A percentile compares a stretch with the other conserved stretches of the same genome.
Evolutionary conservation across 2,797 vertebrate genomes (phyloP).

Genomic region (Nannoperca australis): DNA sequence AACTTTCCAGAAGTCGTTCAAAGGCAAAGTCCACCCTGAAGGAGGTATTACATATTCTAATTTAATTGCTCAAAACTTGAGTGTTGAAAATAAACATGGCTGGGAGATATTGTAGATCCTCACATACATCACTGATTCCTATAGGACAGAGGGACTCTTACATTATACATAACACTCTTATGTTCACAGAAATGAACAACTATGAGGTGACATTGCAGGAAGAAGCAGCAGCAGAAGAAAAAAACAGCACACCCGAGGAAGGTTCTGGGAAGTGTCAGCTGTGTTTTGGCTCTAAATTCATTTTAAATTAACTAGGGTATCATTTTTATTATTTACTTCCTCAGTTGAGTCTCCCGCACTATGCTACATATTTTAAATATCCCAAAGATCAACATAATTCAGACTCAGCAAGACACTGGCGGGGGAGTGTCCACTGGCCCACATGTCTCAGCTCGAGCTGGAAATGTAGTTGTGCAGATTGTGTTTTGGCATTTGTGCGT

Average conservation of each 20-base stretch:
- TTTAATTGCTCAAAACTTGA: conserved; percentile 38
- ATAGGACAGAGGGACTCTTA: not conserved
- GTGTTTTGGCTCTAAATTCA: conserved; percentile 23
- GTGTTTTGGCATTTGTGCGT: not conserved
- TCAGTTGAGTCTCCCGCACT: not conserved
- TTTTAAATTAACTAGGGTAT: conserved; percentile 12
- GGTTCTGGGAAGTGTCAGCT: conserved; percentile 34
- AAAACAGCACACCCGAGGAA: conserved; percentile 9
- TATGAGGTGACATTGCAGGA: conserved; percentile 8
- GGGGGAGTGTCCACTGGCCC: conserved; percentile 1
- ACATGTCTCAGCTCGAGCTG: not conserved
- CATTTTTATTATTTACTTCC: conserved; percentile 12
- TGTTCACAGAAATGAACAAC: not conserved
- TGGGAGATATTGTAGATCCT: conserved; percentile 28
- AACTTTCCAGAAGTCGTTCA: conserved; percentile 46
- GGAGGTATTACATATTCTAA: conserved; percentile 30
- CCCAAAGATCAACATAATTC: conserved; percentile 23
- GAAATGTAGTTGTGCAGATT: not conserved
- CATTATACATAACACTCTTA: conserved; percentile 2
- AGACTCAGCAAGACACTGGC: conserved; percentile 13
- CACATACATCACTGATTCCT: conserved; percentile 5
- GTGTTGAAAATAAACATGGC: conserved; percentile 13
- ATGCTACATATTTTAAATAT: conserved; percentile 28
- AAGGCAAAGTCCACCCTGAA: conserved; percentile 37
- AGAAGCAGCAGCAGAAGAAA: not conserved